Evolutionary conservation across 1,140 invertebrate genomes (phyloP), one percentile per base, ranked within the genome.

Genomic region (Drosophila insularis): DNA sequence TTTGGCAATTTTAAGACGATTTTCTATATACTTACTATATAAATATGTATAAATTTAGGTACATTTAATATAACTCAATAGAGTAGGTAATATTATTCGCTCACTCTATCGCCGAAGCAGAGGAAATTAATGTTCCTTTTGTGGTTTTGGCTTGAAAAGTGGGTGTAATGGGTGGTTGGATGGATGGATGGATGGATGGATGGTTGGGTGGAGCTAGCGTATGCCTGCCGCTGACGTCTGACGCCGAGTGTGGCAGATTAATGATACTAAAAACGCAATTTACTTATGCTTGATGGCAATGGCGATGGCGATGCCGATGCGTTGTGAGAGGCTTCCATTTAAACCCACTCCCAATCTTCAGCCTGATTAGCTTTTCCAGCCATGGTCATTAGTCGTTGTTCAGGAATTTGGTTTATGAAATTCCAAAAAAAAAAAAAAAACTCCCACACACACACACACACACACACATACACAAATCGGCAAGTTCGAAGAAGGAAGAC

Each of bases 41-140:
- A 50, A 21, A 21, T 50, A 11, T 46, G 0, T 17, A 3, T 50
- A 10, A 8, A 46, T 46, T 0, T 46, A 17, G 5, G 6, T 46
- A 50, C 21, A 11, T 50, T 17, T 50, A 21, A 4, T 2, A 27
- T 27, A 27, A 27, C 17, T 62, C 50, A 66, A 75, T 71, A 54
- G 65, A 74, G 73, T 86, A 85, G 68, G 68, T 86, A 85, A 85
- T 86, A 70, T 77, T 70, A 7, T 46, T 71, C 58, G 53, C 68
- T 43, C 59, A 40, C 13, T 46, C 39, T 59, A 68, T 63, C 65
- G 65, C 31, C 65, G 56, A n/a, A n/a, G 59, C 67, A 78, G 75
- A 86, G 82, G 82, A 87, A 87, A 87, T 87, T 87, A 87, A 87
- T 87, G 82, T 87, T 79, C 84, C 82, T 87, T 87, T 86, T 87